Evolutionary conservation across 2,797 vertebrate genomes (phyloP).

Genomic region (Brotogeris chrysoptera): DNA sequence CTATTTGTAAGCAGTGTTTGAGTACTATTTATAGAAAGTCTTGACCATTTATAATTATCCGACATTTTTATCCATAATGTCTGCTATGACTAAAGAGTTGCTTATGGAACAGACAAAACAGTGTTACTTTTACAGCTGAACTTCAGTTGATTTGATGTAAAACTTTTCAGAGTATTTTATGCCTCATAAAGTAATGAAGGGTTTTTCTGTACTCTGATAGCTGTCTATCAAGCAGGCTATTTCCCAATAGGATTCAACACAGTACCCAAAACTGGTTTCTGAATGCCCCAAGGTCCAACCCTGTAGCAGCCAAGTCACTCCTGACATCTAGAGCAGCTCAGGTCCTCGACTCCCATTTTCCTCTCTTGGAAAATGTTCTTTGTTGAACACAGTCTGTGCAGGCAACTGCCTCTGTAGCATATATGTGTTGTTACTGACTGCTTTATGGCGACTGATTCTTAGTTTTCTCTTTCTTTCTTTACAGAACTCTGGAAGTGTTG

Average conservation of each 20-base stretch:
- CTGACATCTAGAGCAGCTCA: neutral
- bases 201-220: neutral
- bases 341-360: neutral
- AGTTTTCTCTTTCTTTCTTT: constrained; percentile 32
- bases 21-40: constrained; percentile 59
- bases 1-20: constrained; percentile 43
- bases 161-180: neutral
- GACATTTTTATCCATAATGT: constrained; percentile 41
- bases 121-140: neutral
- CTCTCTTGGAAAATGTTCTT: neutral
- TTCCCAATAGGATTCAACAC: neutral
- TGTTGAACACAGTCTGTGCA: neutral
- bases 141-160: neutral
- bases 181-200: neutral
- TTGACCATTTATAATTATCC: constrained; percentile 63
- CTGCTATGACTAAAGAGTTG: constrained; percentile 28
- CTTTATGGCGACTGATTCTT: neutral
- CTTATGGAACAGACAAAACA: constrained; percentile 8
- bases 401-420: accelerated
- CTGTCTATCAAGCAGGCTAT: neutral
- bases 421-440: neutral
- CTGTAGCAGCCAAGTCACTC: neutral
- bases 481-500: constrained; percentile 88
- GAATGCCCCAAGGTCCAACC: neutral
- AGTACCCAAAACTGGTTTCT: neutral